Base-by-base conservation (phyloP, 2,113 vertebrate species). In the Hystrix cristata region DNA sequence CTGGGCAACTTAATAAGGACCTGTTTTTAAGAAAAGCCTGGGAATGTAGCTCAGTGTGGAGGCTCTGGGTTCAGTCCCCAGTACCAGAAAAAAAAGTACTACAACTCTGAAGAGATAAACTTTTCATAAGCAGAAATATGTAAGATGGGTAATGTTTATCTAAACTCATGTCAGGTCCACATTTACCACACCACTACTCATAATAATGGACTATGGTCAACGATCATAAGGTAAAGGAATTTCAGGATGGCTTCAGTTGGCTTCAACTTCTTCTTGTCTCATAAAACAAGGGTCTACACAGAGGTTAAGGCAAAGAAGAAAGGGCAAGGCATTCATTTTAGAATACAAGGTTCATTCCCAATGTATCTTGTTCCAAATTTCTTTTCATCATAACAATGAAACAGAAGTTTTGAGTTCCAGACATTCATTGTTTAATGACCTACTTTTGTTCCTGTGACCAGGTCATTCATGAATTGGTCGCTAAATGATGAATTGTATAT, bases 111-210 rank as follows among this genome's bases (percentile, higher is more conserved):
- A 96, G 57, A 95, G 27, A 86, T 19, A 81, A 80, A 62, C 51
- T 60, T 93, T 72, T 87, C 85, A 76, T 65, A 89, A 94, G n/a
- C 31, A 92, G 60, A 76, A 91, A 86, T 53, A 90, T 62, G 15
- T 13, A 34, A 79, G 19, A 31, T 92, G 25, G 81, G 57, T 11
- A 91, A 79, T 51, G 31, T 94, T 91, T 55, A 84, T 34, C 46
- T 94, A 64, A 80, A 79, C 31, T 81, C 18, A 92, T 74, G 29
- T 92, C 64, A 84, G 79, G 53, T 11, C 43, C 38, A 87, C 25
- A 65, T 65, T 72, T 51, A 79, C 69, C 46, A 62, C 67, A 55
- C 67, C n/a, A 79, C 48, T 95, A 4, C 82, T 94, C 43, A 60
- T 55, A 91, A 38, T 59, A 84, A 87, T 51, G 34, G 64, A 93